Base-by-base conservation (phyloP, 2,888 invertebrate genomes). In the Drosophila cyrtoloma region DNA sequence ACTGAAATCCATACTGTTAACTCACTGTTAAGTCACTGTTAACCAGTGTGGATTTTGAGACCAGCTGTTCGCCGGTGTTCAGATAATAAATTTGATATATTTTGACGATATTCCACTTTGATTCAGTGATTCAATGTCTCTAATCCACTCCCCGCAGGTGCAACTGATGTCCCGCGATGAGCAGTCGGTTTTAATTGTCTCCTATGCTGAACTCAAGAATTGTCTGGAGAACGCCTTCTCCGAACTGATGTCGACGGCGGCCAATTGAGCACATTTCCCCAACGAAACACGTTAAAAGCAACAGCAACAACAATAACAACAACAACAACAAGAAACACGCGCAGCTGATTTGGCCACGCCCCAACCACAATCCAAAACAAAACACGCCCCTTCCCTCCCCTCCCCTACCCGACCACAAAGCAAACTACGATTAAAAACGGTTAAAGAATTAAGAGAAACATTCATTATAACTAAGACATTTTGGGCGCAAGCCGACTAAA, bases 101-200 rank as follows among this genome's bases (percentile, higher is more conserved):
- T 33, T 12, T 33, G 33, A 12, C 12, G 35, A 16, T 19, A 7
- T 37, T 37, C 6, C 6, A 19, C 19, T 16, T 37, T 37, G 19
- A 37, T 28, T 0, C 3, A 28, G 3, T 28, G 28, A 26, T 16
- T 5, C 5, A 26, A 47, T 26, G 2, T 26, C 22, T 26, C 1
- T 16, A 14, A 47, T 47, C 16, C 26, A 16, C 9, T 26, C 9
- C 16, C 26, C 16, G 1, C 92, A 97, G 97, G 97, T 99, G 88
- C 97, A 98, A 94, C 94, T 99, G 87, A 97, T 98, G 96, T 99
- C 99, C 3, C 96, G 99, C 76, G 99, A 99, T 94, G 99, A 98
- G 93, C 98, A 98, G 93, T 99, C 98, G 93, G 96, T 99, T 75
- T 95, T 99, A 86, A 97, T 99, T 77, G 99, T 99, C 76, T 97